phyloP scores from a whole-genome alignment of 2,797 vertebrate genomes.

The Podarcis siculus region DNA sequence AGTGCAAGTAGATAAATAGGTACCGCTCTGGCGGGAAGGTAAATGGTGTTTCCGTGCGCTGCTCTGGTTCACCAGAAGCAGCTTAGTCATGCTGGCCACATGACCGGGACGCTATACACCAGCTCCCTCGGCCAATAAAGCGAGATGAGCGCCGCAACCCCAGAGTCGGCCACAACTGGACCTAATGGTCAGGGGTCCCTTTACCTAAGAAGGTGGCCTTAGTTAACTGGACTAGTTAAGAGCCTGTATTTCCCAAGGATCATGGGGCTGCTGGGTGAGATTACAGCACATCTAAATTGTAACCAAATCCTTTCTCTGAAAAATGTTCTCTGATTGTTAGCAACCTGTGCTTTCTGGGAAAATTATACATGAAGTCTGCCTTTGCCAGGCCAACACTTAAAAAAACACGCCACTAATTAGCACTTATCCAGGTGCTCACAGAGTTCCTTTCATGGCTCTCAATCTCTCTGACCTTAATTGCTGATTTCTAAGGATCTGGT shows the following conservation, averaged over 20 bases:
- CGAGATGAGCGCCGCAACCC: no score
- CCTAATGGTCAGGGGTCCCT: no score
- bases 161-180: no score
- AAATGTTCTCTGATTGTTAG: slow-evolving; percentile 65
- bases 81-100: no score
- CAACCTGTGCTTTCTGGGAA: slow-evolving; percentile 54
- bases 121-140: no score
- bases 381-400: background rate
- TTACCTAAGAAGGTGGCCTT: background rate
- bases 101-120: no score
- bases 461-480: slow-evolving; percentile 50
- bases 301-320: slow-evolving; percentile 72
- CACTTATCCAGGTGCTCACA: slow-evolving; percentile 28
- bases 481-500: slow-evolving; percentile 61
- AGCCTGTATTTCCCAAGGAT: slow-evolving; percentile 22
- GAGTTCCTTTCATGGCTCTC: slow-evolving; percentile 38
- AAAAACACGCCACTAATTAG: background rate
- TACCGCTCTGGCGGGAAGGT: no score
- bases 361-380: slow-evolving; percentile 60
- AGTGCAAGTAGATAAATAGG: no score
- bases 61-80: no score
- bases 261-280: slow-evolving; percentile 31
- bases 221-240: slow-evolving; percentile 5
- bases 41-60: no score
- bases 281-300: slow-evolving; percentile 61